Evolutionary conservation across 2,888 invertebrate genomes (phyloP), one percentile per base, ranked within the genome.

Genomic region (Apotomis capreana): DNA sequence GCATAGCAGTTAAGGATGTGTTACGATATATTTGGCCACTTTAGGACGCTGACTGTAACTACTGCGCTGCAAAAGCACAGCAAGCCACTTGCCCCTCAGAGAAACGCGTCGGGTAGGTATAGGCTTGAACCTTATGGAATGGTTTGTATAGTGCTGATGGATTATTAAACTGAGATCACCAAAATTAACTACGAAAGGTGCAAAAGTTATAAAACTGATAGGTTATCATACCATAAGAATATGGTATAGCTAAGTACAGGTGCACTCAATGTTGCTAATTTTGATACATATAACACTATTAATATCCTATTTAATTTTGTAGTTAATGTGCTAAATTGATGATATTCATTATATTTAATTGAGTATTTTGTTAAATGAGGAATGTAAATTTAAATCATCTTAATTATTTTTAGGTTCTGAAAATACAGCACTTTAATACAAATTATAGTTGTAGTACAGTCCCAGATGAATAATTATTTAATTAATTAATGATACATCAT

Each of bases 131-230:
- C 10, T 49, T 8, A 10, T 49, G 10, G 49, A 49, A 46, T 37
- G 13, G 49, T 40, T 49, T 13, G 0, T 37, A 37, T 4, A 55
- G 44, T 46, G 52, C 37, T 58, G 40, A 12, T 60, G 59, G 52
- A 65, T 36, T 65, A 65, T 60, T 70, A 65, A 54, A 64, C 49
- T 46, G 59, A 70, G 46, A 70, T 70, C 70, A 67, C 70, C 65
- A 61, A 65, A 46, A 70, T 51, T 37, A 60, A 55, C 44, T 59
- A 61, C 49, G 67, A 57, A 26, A 68, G 57, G 71, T 55, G 36
- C 54, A 40, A 70, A 70, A n/a, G 40, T 37, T 57, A 44, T 26
- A 58, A 51, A 37, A 54, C 51, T 26, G 44, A 69, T 13, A 49
- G 57, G 6, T 26, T 12, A 60, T 54, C 54, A 54, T 15, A 61